Percentiles rank a stretch among this genome's conserved stretches.
phyloP scores from a whole-genome alignment of 2,113 vertebrate species.

The Seriola aureovittata region DNA sequence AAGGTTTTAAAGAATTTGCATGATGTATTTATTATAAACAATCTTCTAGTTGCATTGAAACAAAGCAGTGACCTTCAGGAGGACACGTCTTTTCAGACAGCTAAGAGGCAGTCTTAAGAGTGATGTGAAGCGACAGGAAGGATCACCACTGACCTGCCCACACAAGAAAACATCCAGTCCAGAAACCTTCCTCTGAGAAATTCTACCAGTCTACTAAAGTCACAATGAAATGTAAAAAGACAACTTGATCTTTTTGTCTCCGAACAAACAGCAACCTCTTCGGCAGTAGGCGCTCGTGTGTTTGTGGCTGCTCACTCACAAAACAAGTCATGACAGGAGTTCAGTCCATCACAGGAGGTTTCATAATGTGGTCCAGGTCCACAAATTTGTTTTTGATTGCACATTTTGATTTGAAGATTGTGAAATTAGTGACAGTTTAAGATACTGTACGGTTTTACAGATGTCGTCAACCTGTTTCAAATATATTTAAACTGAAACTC shows the following conservation, averaged over 20 bases:
- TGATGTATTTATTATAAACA: constrained; percentile 8
- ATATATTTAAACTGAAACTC: neutral
- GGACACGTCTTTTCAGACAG: constrained; percentile 40
- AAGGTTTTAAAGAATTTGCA: neutral
- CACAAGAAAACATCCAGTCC: constrained; percentile 45
- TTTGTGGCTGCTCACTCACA: neutral
- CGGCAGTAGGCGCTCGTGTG: neutral
- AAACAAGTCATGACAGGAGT: neutral
- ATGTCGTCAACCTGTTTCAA: too few relatives aligned
- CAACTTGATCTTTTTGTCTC: neutral
- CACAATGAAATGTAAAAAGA: neutral
- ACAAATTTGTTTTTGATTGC: too few relatives aligned
- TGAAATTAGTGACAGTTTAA: neutral
- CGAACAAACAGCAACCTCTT: neutral
- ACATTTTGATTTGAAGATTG: too few relatives aligned
- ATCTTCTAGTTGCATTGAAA: constrained; percentile 18
- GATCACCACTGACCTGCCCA: constrained; percentile 58
- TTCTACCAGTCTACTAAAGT: neutral
- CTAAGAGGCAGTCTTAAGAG: constrained; percentile 38
- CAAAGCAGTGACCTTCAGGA: constrained; percentile 53
- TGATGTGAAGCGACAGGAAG: constrained; percentile 70
- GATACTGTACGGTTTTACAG: neutral
- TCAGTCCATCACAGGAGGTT: neutral
- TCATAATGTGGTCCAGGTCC: neutral
- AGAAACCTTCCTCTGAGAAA: constrained; percentile 45